Conservation (phyloP, 1,140 invertebrate species). For the Lerema accius region DNA sequence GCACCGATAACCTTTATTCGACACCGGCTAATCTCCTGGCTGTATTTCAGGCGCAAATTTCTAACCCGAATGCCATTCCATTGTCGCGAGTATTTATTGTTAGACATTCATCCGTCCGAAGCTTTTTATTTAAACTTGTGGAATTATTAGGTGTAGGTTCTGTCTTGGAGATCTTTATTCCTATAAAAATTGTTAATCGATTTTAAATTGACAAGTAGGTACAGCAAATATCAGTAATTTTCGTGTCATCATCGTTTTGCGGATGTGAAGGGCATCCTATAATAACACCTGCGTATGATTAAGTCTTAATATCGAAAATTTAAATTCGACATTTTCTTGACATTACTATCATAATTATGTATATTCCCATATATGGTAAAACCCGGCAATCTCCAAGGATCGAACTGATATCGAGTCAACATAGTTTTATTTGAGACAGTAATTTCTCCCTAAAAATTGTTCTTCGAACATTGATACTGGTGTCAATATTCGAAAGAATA, state of each 20-base stretch:
- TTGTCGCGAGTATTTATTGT: constrained; percentile 17
- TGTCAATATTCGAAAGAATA: too few species aligned
- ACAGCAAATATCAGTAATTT: too few species aligned
- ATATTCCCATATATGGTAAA: constrained; percentile 27
- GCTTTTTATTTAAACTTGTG: too few species aligned
- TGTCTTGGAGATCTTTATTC: too few species aligned
- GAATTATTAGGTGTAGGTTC: too few species aligned
- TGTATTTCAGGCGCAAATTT: constrained; percentile 33
- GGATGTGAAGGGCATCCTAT: constrained; percentile 32
- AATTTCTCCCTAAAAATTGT: too few species aligned
- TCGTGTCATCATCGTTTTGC: constrained; percentile 7
- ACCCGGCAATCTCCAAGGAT: constrained; percentile 37
- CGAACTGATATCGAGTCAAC: too few species aligned
- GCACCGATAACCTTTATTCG: constrained; percentile 32
- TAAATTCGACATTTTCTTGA: constrained; percentile 50
- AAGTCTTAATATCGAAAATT: constrained; percentile 55
- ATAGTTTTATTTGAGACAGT: too few species aligned
- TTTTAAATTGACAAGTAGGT: too few species aligned
- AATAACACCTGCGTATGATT: constrained; percentile 39
- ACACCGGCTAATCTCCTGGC: constrained; percentile 22
- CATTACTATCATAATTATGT: constrained; percentile 47
- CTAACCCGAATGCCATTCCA: constrained; percentile 21
- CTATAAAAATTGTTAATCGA: too few species aligned
- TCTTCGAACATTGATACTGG: too few species aligned
- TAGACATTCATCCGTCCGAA: too few species aligned